A percentile compares a stretch with the other conserved stretches of the same genome.
Conservation (phyloP, 2,797 vertebrate species). For the Octomys mimax region DNA sequence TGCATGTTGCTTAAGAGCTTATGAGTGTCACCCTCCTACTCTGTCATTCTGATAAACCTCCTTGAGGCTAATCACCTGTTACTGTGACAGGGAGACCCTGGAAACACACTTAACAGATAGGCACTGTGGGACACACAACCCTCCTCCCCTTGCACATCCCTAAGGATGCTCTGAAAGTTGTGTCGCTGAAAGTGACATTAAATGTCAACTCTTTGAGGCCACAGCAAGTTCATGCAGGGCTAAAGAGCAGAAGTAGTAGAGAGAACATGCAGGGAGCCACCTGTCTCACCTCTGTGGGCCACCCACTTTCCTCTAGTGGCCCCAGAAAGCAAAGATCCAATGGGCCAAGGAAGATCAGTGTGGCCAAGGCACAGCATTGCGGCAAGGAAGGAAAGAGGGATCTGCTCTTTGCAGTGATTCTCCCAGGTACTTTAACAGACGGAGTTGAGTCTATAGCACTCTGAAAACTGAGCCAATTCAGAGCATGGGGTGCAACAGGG, state of each 20-base stretch:
- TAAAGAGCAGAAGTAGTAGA: neutral
- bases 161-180: neutral
- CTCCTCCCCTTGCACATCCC: neutral
- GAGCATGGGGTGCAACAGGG: fast-evolving
- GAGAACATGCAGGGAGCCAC: neutral
- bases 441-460: neutral
- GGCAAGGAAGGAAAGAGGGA: neutral
- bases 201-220: neutral
- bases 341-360: neutral
- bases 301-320: neutral
- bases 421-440: neutral
- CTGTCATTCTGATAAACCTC: neutral
- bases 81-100: neutral
- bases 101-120: neutral
- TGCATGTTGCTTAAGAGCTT: neutral
- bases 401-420: neutral
- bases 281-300: neutral
- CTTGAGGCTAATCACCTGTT: neutral
- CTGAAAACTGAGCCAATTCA: neutral
- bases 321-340: neutral
- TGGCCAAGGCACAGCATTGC: neutral
- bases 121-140: neutral
- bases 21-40: neutral
- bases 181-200: neutral
- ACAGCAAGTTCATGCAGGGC: fast-evolving